A percentile compares a stretch with the other conserved stretches of the same genome.
Conservation (phyloP, 2,113 vertebrate genomes). For the Tragelaphus buxtoni region DNA sequence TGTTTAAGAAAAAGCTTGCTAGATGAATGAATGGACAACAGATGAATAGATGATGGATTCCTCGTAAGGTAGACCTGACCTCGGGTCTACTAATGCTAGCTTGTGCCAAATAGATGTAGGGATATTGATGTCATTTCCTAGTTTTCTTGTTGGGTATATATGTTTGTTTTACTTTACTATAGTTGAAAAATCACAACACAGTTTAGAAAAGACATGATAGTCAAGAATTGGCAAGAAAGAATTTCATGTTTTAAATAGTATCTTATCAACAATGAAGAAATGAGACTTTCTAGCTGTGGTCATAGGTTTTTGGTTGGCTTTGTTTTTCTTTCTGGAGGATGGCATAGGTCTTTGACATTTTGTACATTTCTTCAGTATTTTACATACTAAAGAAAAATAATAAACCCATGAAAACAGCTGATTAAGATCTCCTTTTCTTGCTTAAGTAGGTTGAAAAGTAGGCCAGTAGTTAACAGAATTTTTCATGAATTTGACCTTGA, state of each 20-base stretch:
- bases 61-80: background rate
- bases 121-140: background rate
- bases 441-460: conserved; percentile 43
- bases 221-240: background rate
- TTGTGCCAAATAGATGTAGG: background rate
- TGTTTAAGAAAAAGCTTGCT: background rate
- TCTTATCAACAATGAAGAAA: background rate
- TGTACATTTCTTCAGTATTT: background rate
- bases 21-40: background rate
- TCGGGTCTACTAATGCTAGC: background rate
- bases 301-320: background rate
- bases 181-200: background rate
- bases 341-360: conserved; percentile 24
- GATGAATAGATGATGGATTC: background rate
- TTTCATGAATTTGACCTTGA: conserved; percentile 19
- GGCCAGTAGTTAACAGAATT: background rate
- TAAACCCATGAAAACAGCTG: background rate
- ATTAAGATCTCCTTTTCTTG: background rate
- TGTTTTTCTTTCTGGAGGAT: background rate
- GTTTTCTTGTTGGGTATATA: background rate
- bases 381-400: conserved; percentile 23
- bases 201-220: background rate
- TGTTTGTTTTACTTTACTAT: conserved; percentile 1
- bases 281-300: background rate
- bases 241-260: background rate